Conservation (phyloP, 2,113 vertebrate species). For the Psilopogon haemacephalus region DNA sequence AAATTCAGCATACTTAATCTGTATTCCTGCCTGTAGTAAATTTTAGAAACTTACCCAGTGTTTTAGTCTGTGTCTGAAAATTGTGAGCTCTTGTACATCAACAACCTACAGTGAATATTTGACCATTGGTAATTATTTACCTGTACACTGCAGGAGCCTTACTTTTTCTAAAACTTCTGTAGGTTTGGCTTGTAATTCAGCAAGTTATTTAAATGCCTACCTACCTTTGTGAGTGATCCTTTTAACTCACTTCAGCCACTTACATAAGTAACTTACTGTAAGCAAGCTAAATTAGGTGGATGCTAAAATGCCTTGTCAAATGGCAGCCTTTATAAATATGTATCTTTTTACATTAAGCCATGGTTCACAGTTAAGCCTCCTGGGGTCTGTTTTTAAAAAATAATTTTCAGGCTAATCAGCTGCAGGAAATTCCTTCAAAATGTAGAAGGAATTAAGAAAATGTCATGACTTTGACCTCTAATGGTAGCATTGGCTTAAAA, state of each 20-base stretch:
- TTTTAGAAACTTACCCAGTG: neutral
- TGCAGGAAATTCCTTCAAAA: slow-evolving; percentile 9
- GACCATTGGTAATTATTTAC: neutral
- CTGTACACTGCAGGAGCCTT: neutral
- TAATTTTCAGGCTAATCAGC: neutral
- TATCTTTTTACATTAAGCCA: neutral
- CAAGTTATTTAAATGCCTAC: neutral
- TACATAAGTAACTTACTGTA: neutral
- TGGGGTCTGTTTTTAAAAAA: neutral
- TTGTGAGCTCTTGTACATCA: neutral
- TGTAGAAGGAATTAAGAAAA: slow-evolving; percentile 45
- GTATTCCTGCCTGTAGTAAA: neutral
- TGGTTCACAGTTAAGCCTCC: neutral
- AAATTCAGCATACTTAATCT: neutral
- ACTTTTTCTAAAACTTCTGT: neutral
- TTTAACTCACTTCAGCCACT: neutral
- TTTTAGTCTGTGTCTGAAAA: neutral
- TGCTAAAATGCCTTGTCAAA: slow-evolving; percentile 6
- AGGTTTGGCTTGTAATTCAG: neutral
- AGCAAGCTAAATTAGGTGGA: neutral
- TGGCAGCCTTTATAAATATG: neutral
- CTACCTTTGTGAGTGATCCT: slow-evolving; percentile 1
- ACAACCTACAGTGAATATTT: neutral
- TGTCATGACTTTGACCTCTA: slow-evolving; percentile 24
- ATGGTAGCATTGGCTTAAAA: neutral